Conservation (phyloP, 2,113 vertebrate species). For the Nicator chloris region DNA sequence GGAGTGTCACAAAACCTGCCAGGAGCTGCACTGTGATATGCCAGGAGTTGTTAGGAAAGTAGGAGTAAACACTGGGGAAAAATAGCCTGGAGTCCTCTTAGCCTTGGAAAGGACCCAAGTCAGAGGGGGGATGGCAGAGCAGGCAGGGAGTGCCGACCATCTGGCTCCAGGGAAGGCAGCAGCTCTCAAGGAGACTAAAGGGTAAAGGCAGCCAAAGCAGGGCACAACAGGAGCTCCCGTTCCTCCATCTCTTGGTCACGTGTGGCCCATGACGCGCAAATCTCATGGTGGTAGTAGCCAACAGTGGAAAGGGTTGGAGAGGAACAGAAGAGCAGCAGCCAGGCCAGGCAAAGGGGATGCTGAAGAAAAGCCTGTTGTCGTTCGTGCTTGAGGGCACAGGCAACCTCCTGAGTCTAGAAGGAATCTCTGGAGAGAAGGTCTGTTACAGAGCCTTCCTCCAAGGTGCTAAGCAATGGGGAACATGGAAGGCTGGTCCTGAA, state of each 20-base stretch:
- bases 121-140: not conserved
- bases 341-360: not conserved
- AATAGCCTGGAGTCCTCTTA: not conserved
- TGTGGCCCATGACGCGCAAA: not conserved
- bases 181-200: not conserved
- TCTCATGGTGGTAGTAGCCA: not conserved
- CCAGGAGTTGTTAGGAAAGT: not conserved
- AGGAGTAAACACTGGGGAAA: not conserved
- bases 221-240: not conserved
- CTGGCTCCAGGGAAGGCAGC: not conserved
- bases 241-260: not conserved
- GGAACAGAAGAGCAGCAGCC: not conserved
- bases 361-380: fast-evolving
- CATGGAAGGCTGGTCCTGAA: not conserved
- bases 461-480: not conserved
- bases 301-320: not conserved
- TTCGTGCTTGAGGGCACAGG: fast-evolving
- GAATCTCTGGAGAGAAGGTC: not conserved
- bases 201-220: not conserved
- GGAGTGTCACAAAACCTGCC: not conserved
- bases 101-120: conserved; percentile 3
- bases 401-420: fast-evolving
- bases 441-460: not conserved
- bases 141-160: not conserved
- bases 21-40: not conserved